Percentiles rank a stretch among this genome's conserved stretches.
Evolutionary conservation across 2,888 invertebrate genomes (phyloP).

Genomic region (Callinectes sapidus): DNA sequence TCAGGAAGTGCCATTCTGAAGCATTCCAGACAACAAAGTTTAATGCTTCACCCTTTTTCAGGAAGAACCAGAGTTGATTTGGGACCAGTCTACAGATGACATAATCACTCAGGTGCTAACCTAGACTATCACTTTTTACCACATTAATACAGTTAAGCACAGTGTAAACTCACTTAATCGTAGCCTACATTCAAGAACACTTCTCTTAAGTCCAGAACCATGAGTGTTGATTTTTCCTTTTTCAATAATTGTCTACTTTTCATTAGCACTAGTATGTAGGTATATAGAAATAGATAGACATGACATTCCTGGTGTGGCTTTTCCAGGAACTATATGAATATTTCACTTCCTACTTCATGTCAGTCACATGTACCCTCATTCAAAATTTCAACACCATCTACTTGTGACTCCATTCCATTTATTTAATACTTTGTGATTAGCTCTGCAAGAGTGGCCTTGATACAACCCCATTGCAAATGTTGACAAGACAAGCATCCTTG

Average conservation of each 20-base stretch:
- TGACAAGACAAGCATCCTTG: too few species aligned
- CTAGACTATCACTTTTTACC: not conserved
- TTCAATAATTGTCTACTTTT: not conserved
- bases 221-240: not conserved
- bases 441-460: too few species aligned
- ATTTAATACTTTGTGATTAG: too few species aligned
- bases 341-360: too few species aligned
- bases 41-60: not conserved
- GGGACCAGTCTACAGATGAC: not conserved
- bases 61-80: constrained; percentile 1
- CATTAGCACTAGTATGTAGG: not conserved
- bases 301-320: too few species aligned
- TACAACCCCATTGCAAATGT: too few species aligned
- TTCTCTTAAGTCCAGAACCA: not conserved
- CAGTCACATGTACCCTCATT: too few species aligned
- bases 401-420: too few species aligned
- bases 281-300: not conserved
- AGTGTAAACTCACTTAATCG: not conserved
- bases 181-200: not conserved
- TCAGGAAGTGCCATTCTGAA: not conserved
- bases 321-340: too few species aligned
- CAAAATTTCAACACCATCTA: too few species aligned
- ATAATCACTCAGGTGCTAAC: not conserved
- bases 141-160: not conserved
- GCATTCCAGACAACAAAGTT: not conserved